Evolutionary conservation across 2,113 vertebrate species (phyloP).

Genomic region (Pteropus alecto): DNA sequence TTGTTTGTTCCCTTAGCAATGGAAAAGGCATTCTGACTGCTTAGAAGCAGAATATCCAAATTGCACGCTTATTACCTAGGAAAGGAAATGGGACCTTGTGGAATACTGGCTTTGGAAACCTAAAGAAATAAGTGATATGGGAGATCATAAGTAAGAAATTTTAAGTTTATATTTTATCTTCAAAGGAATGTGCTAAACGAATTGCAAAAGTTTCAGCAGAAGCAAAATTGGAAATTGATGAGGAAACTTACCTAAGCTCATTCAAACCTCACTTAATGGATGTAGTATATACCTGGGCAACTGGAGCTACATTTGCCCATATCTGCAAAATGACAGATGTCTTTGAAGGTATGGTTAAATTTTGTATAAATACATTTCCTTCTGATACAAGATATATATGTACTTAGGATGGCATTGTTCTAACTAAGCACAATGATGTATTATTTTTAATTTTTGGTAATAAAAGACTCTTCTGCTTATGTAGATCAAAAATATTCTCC

Average conservation of each 20-base stretch:
- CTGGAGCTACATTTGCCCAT: slow-evolving; percentile 94
- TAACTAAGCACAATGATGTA: not conserved
- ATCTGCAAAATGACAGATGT: slow-evolving; percentile 99
- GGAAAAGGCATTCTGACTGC: not conserved
- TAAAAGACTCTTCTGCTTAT: not conserved
- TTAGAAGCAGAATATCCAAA: not conserved
- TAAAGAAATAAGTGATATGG: not conserved
- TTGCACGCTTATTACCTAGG: not conserved
- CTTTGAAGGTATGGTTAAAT: slow-evolving; percentile 91
- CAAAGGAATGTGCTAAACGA: slow-evolving; percentile 96
- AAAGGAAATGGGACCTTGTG: not conserved
- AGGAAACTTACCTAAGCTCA: slow-evolving; percentile 93
- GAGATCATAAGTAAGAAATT: not conserved
- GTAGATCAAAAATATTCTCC: not conserved
- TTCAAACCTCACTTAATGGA: slow-evolving; percentile 98
- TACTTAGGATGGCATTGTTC: not conserved
- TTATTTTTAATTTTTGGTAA: not conserved
- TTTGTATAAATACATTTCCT: not conserved
- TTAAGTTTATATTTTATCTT: slow-evolving; percentile 45
- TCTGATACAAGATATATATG: not conserved
- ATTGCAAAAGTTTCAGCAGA: slow-evolving; percentile 98
- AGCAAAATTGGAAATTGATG: slow-evolving; percentile 96
- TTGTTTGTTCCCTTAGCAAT: not conserved
- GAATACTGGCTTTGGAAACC: not conserved
- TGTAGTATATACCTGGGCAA: slow-evolving; percentile 96